Percentiles rank a stretch among this genome's conserved stretches.
These are phyloP conservation scores for Acanthiza pusilla DNA, from an alignment of 2,797 vertebrate genomes.

Conservation along the genomic window DNA sequence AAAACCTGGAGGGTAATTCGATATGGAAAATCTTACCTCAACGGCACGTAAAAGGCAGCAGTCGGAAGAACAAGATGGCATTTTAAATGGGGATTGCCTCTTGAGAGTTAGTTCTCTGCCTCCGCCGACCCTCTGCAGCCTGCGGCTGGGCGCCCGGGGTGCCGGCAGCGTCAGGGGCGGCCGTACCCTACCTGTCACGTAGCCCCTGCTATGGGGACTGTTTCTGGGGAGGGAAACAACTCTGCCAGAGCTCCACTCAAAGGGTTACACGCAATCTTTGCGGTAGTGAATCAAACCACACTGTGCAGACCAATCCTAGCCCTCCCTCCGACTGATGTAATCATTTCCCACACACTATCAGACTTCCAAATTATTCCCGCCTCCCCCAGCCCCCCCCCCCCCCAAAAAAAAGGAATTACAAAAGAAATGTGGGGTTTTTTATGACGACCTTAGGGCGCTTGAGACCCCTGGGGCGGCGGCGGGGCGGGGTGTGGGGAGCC, in stretches of 20 bases:
- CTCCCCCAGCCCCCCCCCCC: neutral
- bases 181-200: constrained; percentile 71
- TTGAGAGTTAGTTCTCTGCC: constrained; percentile 55
- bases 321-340: constrained; percentile 88
- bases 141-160: constrained; percentile 35
- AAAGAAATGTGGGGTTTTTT: neutral
- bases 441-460: neutral
- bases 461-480: neutral
- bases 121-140: constrained; percentile 59
- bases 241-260: constrained; percentile 82
- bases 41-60: constrained; percentile 84
- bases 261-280: constrained; percentile 84
- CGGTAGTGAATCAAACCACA: constrained; percentile 91
- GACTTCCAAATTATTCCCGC: constrained; percentile 63
- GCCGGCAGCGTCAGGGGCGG: constrained; percentile 45
- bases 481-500: neutral
- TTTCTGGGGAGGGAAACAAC: constrained; percentile 81
- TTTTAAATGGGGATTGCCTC: constrained; percentile 80
- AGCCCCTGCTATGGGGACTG: constrained; percentile 73
- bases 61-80: constrained; percentile 88
- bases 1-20: neutral
- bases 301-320: constrained; percentile 84
- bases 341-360: constrained; percentile 80
- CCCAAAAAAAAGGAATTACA: neutral
- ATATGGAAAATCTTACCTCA: constrained; percentile 80